A percentile compares a stretch with the other conserved stretches of the same genome.
phyloP scores from a whole-genome alignment of 2,113 vertebrate genomes.

The Halichoeres trimaculatus region DNA sequence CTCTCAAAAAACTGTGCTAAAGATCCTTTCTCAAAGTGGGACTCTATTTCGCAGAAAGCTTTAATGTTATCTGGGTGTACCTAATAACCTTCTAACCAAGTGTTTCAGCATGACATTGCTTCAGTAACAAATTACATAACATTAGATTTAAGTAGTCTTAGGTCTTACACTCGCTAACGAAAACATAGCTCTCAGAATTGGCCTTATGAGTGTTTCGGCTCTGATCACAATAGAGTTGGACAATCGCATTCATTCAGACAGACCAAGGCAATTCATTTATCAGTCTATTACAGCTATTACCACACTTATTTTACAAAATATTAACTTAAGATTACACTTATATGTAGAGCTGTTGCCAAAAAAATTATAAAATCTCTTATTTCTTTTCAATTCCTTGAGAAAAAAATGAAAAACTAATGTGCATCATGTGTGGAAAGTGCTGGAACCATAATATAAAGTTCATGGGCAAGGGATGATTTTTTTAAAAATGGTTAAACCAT shows the following conservation, averaged over 20 bases:
- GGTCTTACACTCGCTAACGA: background rate
- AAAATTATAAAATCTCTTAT: no score
- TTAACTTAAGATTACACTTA: no score
- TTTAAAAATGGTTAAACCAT: no score
- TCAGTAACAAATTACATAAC: background rate
- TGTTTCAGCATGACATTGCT: background rate
- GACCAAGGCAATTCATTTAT: no score
- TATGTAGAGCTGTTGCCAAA: no score
- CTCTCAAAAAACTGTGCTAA: background rate
- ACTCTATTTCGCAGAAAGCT: background rate
- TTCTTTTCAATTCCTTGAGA: no score
- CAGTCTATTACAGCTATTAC: no score
- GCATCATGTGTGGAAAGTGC: no score
- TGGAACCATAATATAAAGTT: no score
- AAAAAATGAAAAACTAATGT: no score
- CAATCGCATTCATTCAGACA: background rate
- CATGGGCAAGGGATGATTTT: no score
- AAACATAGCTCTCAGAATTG: background rate
- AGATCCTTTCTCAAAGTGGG: background rate
- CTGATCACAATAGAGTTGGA: background rate
- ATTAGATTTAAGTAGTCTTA: background rate
- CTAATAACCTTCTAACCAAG: background rate
- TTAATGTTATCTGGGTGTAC: background rate
- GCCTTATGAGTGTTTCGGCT: background rate
- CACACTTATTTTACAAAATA: no score